Base-by-base conservation (phyloP, 2,888 invertebrate species). In the Mesorhabditis belari region DNA sequence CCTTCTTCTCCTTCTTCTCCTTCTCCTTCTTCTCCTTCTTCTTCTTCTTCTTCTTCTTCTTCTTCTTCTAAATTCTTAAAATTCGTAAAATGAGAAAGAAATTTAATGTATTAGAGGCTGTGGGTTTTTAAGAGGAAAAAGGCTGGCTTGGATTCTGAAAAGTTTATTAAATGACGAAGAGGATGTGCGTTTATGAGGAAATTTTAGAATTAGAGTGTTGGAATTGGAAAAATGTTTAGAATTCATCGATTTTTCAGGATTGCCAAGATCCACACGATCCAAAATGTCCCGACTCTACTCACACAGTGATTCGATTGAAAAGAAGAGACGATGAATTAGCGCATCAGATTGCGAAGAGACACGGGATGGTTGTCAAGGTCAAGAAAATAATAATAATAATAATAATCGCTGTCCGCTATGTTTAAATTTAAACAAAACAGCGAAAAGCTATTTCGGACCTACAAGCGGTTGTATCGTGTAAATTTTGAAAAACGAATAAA, bases 241-340 rank as follows among this genome's bases (percentile, higher is more conserved):
- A 35, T 17, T 17, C 44, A n/a, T 23, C 23, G 12, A 27, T 17
- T 6, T 55, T 59, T 29, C 57, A 65, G 71, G 57, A 65, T 51
- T 69, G 67, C 55, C 61, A 65, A 53, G 63, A 63, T 12, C 51
- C 19, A 29, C 62, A 29, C 6, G 67, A 61, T 24, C 24, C 56
- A 1, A 25, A 50, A n/a, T 73, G 73, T 52, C 58, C 35, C 5
- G 70, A 71, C 12, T 63, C 75, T 4, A 63, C 65, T 6, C 78
- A 77, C 56, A 70, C 71, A 19, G 73, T 78, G 21, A 70, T 79
- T 54, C 70, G 69, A 49, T 60, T 79, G 54, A 65, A 61, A 21
- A 80, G 79, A 65, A 63, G 79, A 29, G 77, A 79, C 53, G 79
- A 79, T 56, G 70, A 64, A 19, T 58, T 80, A 52, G 79, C 79